A percentile compares a stretch with the other conserved stretches of the same genome.
phyloP scores from a whole-genome alignment of 2,888 invertebrate genomes.

The Coenonympha glycerion region DNA sequence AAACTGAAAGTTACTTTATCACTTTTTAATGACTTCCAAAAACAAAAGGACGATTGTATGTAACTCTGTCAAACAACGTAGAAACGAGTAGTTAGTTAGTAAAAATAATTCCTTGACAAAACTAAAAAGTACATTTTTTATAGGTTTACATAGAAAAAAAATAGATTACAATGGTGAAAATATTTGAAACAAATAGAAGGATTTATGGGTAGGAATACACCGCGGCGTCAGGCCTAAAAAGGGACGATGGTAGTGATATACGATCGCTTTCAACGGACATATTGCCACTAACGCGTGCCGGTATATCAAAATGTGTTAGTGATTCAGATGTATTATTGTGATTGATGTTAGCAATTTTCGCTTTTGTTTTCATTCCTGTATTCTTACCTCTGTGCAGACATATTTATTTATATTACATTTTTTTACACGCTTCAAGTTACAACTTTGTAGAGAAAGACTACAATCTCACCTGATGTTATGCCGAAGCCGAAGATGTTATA shows the following conservation, averaged over 20 bases:
- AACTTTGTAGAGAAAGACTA: too few species aligned
- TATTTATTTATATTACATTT: too few species aligned
- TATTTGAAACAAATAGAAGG: background rate
- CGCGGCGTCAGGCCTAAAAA: conserved; percentile 14
- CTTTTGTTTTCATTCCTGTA: background rate
- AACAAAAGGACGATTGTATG: too few species aligned
- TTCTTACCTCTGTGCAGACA: background rate
- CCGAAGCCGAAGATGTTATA: too few species aligned
- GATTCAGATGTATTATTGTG: conserved; percentile 1
- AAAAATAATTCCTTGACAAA: too few species aligned
- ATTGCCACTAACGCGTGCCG: conserved; percentile 11
- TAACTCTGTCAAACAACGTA: too few species aligned
- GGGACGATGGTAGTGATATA: conserved; percentile 17
- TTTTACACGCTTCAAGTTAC: too few species aligned
- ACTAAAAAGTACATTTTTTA: too few species aligned
- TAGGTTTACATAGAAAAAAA: background rate
- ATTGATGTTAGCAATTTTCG: background rate
- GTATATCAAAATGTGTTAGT: conserved; percentile 8
- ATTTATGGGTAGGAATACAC: conserved; percentile 14
- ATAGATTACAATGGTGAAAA: background rate
- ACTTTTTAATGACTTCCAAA: too few species aligned
- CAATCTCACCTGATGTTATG: too few species aligned
- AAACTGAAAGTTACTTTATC: too few species aligned
- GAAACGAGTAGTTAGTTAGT: too few species aligned
- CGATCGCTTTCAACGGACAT: conserved; percentile 9